Evolutionary conservation across 2,113 vertebrate species (phyloP).

Genomic region (Triplophysa tibetana): DNA sequence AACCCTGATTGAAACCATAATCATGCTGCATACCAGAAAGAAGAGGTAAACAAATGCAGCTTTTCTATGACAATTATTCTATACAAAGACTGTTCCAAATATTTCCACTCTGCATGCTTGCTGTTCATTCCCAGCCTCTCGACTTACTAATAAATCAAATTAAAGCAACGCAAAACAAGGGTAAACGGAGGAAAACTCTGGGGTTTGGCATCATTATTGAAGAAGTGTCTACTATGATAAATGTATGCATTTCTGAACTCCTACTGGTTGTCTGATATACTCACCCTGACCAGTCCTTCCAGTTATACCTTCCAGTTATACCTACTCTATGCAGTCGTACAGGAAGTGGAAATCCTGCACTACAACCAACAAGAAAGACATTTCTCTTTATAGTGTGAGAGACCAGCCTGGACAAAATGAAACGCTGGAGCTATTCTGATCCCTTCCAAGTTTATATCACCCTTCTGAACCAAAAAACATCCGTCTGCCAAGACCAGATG

Average conservation of each 20-base stretch:
- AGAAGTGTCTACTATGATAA: too few species aligned
- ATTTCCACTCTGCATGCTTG: constrained; percentile 36
- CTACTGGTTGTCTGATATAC: background rate
- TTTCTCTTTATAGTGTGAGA: background rate
- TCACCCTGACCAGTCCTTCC: constrained; percentile 22
- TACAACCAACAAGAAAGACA: background rate
- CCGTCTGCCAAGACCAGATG: background rate
- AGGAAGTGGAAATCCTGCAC: constrained; percentile 25
- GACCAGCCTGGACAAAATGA: background rate
- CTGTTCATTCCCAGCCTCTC: background rate
- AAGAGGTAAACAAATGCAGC: constrained; percentile 35
- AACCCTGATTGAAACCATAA: background rate
- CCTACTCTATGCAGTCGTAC: background rate
- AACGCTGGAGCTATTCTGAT: background rate
- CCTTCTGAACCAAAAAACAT: background rate
- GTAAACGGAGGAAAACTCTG: background rate
- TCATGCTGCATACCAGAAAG: background rate
- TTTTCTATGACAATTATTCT: constrained; percentile 52
- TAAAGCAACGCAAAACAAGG: too few species aligned
- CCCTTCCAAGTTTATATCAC: background rate
- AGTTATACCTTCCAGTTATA: constrained; percentile 3
- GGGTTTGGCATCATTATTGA: too few species aligned
- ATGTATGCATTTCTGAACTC: background rate
- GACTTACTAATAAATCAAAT: too few species aligned
- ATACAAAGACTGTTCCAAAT: constrained; percentile 58